Conservation (phyloP, 2,888 invertebrate species). For the Pristionchus maxplancki region DNA sequence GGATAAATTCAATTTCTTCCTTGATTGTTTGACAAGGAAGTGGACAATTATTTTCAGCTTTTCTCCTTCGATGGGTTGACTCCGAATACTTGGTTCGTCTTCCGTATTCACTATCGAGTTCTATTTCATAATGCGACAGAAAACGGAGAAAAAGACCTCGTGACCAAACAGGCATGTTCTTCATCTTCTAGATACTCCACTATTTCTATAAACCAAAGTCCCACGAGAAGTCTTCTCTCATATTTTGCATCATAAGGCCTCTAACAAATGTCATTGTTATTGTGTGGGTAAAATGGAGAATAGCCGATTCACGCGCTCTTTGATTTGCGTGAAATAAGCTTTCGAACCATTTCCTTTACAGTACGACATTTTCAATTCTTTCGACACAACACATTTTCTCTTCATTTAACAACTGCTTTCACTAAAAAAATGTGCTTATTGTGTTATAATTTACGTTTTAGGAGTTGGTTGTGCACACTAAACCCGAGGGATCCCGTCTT, state of each 20-base stretch:
- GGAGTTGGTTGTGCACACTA: constrained; percentile 68
- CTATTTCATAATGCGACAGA: constrained; percentile 59
- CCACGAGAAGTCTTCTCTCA: background rate
- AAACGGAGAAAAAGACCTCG: constrained; percentile 47
- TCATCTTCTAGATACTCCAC: background rate
- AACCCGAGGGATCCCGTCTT: constrained; percentile 37
- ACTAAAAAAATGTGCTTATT: too few species aligned
- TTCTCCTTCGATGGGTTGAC: constrained; percentile 75
- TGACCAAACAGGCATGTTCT: constrained; percentile 62
- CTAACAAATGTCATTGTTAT: background rate
- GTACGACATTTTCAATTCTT: too few species aligned
- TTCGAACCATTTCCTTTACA: too few species aligned
- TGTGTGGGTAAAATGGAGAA: background rate
- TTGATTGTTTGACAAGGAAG: background rate
- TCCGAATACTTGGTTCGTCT: constrained; percentile 74
- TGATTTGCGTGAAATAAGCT: background rate
- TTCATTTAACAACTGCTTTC: too few species aligned
- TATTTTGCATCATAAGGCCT: background rate
- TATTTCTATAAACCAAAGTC: background rate
- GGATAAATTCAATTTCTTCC: too few species aligned
- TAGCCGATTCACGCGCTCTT: background rate
- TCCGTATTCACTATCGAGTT: constrained; percentile 74
- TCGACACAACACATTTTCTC: too few species aligned
- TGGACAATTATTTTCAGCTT: constrained; percentile 71
- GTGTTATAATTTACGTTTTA: constrained; percentile 52